Base-by-base conservation (phyloP, 1,140 invertebrate genomes). In the Drosophila lowei region DNA sequence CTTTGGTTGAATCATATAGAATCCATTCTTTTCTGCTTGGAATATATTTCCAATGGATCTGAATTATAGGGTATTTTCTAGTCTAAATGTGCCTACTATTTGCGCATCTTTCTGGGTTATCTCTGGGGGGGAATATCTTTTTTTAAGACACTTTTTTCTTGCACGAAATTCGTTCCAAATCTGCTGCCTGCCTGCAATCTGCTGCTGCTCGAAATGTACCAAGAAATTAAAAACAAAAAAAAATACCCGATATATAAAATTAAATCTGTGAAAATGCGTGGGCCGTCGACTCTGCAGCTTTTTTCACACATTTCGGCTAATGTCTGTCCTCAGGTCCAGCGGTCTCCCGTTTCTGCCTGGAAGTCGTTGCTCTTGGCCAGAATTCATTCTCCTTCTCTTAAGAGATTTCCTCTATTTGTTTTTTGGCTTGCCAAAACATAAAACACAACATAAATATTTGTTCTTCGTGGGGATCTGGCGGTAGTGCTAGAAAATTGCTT, bases 391-490 rank as follows among this genome's bases (percentile, higher is more conserved):
- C 3, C 34, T 5, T 38, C 11, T 13, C 34, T 4, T 5, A 13
- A 61, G 30, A 34, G 11, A 13, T 38, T 56, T 56, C 34, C 28
- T 28, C 49, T 28, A 21, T 53, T 23, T 41, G 42, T 65, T 50
- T 59, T 50, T 25, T 49, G 4, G 23, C 9, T 13, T 50, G 55
- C 49, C 11, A 23, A 71, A 59, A 53, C 66, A 77, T 66, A 46
- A 42, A 48, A 60, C 72, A 84, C 34, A 38, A 66, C 64, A 70
- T 74, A 74, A 86, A 86, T 86, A 86, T 85, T 86, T 86, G 77
- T 60, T 70, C 58, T 21, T n/a, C 8, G 42, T 9, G 30, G 28
- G 28, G 8, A 30, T 66, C 48, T 54, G 23, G 23, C 18, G 18
- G 8, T 8, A 38, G 34, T 38, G 34, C 8, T 38, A 38, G 34